Conservation (phyloP, 2,797 vertebrate genomes). For the Botia kubotai region DNA sequence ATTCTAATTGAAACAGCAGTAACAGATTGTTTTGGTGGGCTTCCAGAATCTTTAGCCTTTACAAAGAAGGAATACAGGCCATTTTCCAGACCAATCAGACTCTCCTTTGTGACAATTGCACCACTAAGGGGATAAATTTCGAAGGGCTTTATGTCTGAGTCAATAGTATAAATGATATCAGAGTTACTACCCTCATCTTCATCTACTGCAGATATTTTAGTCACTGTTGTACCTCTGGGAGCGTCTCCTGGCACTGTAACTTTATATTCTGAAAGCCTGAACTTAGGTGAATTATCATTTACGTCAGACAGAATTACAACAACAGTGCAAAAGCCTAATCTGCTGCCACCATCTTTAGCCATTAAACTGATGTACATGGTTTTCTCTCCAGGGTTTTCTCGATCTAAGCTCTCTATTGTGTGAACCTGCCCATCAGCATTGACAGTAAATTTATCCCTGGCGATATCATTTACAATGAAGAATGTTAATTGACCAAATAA, state of each 20-base stretch:
- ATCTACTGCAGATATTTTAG: slow-evolving; percentile 82
- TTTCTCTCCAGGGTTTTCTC: slow-evolving; percentile 82
- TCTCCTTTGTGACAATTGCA: slow-evolving; percentile 82
- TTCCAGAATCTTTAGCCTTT: slow-evolving; percentile 81
- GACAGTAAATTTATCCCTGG: slow-evolving; percentile 82
- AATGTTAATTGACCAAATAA: slow-evolving; percentile 78
- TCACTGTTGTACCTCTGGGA: slow-evolving; percentile 77
- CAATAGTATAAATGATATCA: slow-evolving; percentile 80
- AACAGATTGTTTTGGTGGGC: slow-evolving; percentile 76
- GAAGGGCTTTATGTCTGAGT: slow-evolving; percentile 81
- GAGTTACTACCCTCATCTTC: slow-evolving; percentile 86
- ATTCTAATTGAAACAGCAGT: slow-evolving; percentile 82
- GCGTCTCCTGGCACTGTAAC: slow-evolving; percentile 77
- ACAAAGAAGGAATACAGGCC: slow-evolving; percentile 83
- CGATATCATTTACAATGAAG: slow-evolving; percentile 84
- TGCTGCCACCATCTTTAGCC: slow-evolving; percentile 86
- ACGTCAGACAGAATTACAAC: slow-evolving; percentile 85
- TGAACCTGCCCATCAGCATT: slow-evolving; percentile 81
- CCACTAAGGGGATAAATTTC: slow-evolving; percentile 81
- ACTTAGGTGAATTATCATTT: slow-evolving; percentile 85
- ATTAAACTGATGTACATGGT: slow-evolving; percentile 82
- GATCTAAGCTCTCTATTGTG: slow-evolving; percentile 81
- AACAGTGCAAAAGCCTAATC: slow-evolving; percentile 83
- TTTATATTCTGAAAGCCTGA: slow-evolving; percentile 81
- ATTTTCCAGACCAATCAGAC: slow-evolving; percentile 83